Base-by-base conservation (phyloP, 1,140 invertebrate genomes). In the Drosophila nikananu region DNA sequence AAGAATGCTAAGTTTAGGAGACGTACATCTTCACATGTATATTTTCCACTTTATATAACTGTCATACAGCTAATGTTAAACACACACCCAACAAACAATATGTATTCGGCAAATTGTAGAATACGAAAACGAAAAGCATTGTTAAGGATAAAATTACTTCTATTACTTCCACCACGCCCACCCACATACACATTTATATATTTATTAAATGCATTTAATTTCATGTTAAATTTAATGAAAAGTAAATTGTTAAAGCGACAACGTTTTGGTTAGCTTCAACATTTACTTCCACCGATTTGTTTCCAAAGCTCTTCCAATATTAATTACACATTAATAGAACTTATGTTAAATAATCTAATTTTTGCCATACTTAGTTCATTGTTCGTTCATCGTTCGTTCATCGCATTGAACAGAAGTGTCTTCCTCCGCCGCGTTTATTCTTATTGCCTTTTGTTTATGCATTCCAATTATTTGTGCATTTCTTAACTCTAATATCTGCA, bases 231-330 rank as follows among this genome's bases (percentile, higher is more conserved):
- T 76, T 89, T 81, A 81, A 68, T 71, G 19, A 54, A 48, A 67
- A 65, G 80, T 83, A 62, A 71, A 77, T 77, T 71, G 83, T 82
- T 80, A 79, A 80, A 49, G 63, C 75, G 62, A 87, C 77, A 68
- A 74, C 74, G 49, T 78, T 80, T 87, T 81, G 77, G 78, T 84
- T 90, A 77, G 86, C 79, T 86, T 86, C 77, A 66, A 90, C 52
- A 23, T 78, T 84, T 76, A 90, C 86, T 86, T 90, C 86, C 86
- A 90, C 86, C 86, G 86, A 90, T 82, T 82, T 90, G 71, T 90
- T 90, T 90, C 86, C 86, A 90, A 90, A 90, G 86, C 86, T 90
- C 86, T 90, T 90, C 86, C 86, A 90, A 90, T 89, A 90, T 80
- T 77, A 67, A 77, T 57, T 66, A 51, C 25, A 51, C 48, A 42